Conservation (phyloP, 2,113 vertebrate genomes). For the Mormoops blainvillei region DNA sequence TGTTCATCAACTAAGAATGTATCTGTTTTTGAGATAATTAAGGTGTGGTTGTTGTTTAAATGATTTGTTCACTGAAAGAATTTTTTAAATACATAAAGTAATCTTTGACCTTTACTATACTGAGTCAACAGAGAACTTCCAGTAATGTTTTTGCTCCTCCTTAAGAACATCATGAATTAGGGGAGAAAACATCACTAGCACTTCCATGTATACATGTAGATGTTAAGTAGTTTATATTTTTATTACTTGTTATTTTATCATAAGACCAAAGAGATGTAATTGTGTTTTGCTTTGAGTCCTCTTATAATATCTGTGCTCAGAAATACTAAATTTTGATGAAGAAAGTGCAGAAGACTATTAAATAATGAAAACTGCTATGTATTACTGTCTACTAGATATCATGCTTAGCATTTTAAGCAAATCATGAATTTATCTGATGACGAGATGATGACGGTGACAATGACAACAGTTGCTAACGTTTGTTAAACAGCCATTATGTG, state of each 20-base stretch:
- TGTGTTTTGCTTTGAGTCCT: neutral
- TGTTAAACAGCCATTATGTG: neutral
- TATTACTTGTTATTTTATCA: neutral
- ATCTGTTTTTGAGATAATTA: conserved; percentile 18
- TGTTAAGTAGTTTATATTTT: neutral
- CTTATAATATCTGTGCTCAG: neutral
- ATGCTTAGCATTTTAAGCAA: neutral
- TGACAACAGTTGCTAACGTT: neutral
- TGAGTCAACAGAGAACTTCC: conserved; percentile 2
- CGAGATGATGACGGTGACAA: neutral
- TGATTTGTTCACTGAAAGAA: conserved; percentile 29
- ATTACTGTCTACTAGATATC: neutral
- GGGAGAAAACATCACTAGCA: neutral
- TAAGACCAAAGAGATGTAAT: neutral
- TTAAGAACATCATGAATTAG: neutral
- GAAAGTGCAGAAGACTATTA: neutral
- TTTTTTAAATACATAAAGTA: conserved; percentile 9
- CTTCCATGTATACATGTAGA: neutral
- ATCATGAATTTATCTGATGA: neutral
- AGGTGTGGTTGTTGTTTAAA: conserved; percentile 45
- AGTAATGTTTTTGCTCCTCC: neutral
- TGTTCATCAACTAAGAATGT: conserved; percentile 16
- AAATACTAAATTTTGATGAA: conserved; percentile 11
- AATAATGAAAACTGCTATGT: neutral
- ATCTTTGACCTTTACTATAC: conserved; percentile 53